A percentile compares a stretch with the other conserved stretches of the same genome.
Conservation (phyloP, 2,113 vertebrate genomes). For the Ceyx margarethae region DNA sequence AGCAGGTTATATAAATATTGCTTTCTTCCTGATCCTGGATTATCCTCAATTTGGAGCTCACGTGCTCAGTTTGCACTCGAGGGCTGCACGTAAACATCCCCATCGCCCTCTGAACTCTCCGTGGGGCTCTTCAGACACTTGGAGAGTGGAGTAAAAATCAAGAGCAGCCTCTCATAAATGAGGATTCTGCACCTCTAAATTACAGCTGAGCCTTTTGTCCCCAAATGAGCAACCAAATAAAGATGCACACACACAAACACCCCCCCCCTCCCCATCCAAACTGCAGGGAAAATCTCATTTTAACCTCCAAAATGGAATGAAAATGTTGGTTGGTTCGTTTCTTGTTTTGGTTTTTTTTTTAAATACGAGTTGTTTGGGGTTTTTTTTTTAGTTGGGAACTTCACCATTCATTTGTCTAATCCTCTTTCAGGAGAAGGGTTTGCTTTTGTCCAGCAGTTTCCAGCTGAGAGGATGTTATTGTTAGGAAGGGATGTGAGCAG, state of each 20-base stretch:
- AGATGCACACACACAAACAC: background rate
- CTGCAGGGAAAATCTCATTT: background rate
- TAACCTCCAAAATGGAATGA: background rate
- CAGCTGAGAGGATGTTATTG: conserved; percentile 72
- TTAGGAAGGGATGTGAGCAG: conserved; percentile 52
- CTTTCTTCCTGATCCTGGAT: conserved; percentile 1
- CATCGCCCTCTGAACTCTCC: background rate
- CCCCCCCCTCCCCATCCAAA: fast-evolving
- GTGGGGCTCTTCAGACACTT: background rate
- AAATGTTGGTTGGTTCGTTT: too few species aligned
- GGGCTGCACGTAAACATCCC: background rate
- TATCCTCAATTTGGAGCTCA: background rate
- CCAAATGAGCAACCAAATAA: background rate
- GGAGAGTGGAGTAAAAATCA: too few species aligned
- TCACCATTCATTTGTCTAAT: background rate
- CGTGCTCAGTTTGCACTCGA: background rate
- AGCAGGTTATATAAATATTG: background rate
- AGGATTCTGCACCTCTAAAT: background rate
- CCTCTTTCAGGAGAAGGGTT: background rate
- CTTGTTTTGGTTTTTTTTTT: background rate
- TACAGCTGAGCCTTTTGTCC: background rate
- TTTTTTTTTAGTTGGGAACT: background rate
- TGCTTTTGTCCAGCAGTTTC: conserved; percentile 20
- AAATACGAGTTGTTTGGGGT: background rate
- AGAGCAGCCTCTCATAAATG: background rate